phyloP scores from a whole-genome alignment of 30 jellyfish, hydroid and myxozoan species.

The Hydra vulgaris region DNA sequence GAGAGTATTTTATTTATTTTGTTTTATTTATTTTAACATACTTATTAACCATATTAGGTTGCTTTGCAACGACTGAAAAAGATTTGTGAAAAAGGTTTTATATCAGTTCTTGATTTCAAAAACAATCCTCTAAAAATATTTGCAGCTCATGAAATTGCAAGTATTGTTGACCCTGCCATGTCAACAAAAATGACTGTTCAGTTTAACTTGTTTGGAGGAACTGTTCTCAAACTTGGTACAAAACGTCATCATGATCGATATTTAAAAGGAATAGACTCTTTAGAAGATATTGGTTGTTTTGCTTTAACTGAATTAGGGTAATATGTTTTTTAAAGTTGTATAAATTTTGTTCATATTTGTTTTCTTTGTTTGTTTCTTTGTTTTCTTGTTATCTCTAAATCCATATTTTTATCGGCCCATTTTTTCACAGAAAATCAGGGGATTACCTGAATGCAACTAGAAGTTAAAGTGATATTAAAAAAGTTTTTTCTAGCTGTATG shows the following conservation, averaged over 20 bases:
- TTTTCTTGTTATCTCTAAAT: background rate
- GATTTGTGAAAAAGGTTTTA: conserved; percentile 79
- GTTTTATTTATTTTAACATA: too few relatives aligned
- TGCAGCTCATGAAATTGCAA: conserved; percentile 92
- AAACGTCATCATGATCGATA: conserved; percentile 63
- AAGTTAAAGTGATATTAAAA: too few relatives aligned
- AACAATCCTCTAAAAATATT: conserved; percentile 75
- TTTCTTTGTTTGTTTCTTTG: background rate
- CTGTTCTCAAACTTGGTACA: conserved; percentile 74
- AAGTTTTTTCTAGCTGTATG: too few relatives aligned
- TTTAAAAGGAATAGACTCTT: conserved; percentile 56
- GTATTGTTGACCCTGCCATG: conserved; percentile 84
- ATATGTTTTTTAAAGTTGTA: background rate
- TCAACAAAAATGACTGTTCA: conserved; percentile 91
- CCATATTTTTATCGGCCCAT: background rate
- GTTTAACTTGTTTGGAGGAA: conserved; percentile 83
- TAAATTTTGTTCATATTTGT: background rate
- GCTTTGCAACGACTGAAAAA: conserved; percentile 68
- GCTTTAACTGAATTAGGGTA: conserved; percentile 80
- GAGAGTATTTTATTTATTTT: too few relatives aligned
- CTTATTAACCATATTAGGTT: conserved; percentile 1
- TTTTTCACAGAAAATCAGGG: too few relatives aligned
- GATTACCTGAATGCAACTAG: too few relatives aligned
- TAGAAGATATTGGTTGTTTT: conserved; percentile 78
- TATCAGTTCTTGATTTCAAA: conserved; percentile 69